Percentiles rank a stretch among this genome's conserved stretches.
Conservation (phyloP, 2,113 vertebrate species). For the Coregonus clupeaformis region DNA sequence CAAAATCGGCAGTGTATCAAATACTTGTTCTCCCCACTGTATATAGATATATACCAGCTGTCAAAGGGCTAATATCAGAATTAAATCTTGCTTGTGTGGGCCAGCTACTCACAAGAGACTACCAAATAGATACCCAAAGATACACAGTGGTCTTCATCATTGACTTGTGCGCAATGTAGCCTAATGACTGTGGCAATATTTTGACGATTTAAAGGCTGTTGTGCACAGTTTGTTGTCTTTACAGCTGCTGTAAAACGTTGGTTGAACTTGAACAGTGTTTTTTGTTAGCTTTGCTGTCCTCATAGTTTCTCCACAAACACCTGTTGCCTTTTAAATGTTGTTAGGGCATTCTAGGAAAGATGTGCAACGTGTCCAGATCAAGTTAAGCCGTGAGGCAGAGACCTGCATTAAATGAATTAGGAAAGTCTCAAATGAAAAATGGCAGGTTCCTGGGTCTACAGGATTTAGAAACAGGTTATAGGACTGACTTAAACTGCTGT, state of each 20-base stretch:
- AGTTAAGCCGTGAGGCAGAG: constrained; percentile 35
- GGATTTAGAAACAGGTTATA: not conserved
- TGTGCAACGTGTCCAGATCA: constrained; percentile 35
- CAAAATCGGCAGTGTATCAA: no score
- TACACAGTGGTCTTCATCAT: no score
- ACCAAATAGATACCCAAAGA: no score
- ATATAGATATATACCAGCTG: no score
- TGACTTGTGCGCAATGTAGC: no score
- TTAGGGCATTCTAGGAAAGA: constrained; percentile 39
- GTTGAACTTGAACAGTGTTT: no score
- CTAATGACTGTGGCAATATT: no score
- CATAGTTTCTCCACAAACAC: constrained; percentile 1
- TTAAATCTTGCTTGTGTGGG: no score
- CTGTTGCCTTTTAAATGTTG: constrained; percentile 28
- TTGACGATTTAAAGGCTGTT: not conserved
- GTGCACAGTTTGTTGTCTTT: not conserved
- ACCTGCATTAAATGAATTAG: constrained; percentile 10
- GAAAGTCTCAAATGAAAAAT: constrained; percentile 4
- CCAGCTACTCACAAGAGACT: no score
- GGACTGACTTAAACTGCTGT: not conserved
- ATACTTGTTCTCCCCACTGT: no score
- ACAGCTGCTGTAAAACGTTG: no score
- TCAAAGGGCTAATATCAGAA: no score
- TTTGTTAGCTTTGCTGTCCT: not conserved
- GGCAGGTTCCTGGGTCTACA: not conserved